A percentile compares a stretch with the other conserved stretches of the same genome.
Evolutionary conservation across 2,888 invertebrate genomes (phyloP).

Genomic region (Parascotia fuliginaria): DNA sequence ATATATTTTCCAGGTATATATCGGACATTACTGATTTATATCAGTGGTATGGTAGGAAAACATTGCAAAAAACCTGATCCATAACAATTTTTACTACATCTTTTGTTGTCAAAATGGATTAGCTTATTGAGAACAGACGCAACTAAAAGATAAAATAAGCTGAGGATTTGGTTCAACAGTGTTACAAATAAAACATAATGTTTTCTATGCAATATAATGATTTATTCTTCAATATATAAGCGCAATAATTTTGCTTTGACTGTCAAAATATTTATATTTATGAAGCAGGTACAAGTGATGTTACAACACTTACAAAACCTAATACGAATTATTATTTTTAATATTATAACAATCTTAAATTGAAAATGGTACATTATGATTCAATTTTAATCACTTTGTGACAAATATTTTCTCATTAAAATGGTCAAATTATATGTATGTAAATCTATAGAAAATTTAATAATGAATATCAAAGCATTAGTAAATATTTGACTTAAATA

Average conservation of each 20-base stretch:
- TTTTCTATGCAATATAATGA: slow-evolving; percentile 75
- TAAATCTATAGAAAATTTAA: slow-evolving; percentile 46
- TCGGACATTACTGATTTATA: too few relatives aligned
- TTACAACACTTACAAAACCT: slow-evolving; percentile 77
- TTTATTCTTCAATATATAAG: slow-evolving; percentile 84
- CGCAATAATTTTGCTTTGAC: slow-evolving; percentile 86
- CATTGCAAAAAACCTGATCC: too few relatives aligned
- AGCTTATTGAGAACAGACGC: too few relatives aligned
- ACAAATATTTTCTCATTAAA: slow-evolving; percentile 45
- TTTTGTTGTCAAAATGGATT: too few relatives aligned
- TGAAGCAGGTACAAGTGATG: slow-evolving; percentile 85
- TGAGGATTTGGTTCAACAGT: not conserved
- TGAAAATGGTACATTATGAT: slow-evolving; percentile 36
- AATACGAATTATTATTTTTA: slow-evolving; percentile 51
- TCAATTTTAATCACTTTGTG: slow-evolving; percentile 57
- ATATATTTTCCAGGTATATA: too few relatives aligned
- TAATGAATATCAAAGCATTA: slow-evolving; percentile 63
- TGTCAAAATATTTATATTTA: slow-evolving; percentile 80
- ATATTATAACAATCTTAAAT: slow-evolving; percentile 38
- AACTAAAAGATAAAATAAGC: too few relatives aligned
- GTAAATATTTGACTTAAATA: slow-evolving; percentile 46
- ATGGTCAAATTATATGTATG: slow-evolving; percentile 49
- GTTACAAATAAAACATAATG: slow-evolving; percentile 55
- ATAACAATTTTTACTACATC: too few relatives aligned
- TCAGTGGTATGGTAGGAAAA: too few relatives aligned